Evolutionary conservation across 2,888 invertebrate species (phyloP), one percentile per base, ranked within the genome.

Genomic region (Synanthedon formicaeformis): DNA sequence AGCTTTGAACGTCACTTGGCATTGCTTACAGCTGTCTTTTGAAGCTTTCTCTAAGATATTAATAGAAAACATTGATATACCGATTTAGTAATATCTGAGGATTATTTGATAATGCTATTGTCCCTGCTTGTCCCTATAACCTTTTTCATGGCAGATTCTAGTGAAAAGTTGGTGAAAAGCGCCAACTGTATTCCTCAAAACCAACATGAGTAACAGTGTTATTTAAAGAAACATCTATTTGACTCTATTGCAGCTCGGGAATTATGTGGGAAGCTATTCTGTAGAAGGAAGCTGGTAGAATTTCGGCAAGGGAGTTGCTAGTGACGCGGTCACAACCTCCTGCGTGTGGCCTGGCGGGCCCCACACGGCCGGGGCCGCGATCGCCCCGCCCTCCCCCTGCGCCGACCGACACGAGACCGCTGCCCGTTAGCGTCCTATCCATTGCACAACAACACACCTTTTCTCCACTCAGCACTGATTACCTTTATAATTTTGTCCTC

Each of bases 271-370:
- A 58, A 62, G 59, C 57, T 61, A 57, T 65, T 64, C 56, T 52
- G 59, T 54, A 71, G 75, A 77, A 78, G 75, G 76, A 78, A 66
- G 68, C 67, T 69, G 78, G 69, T 75, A 69, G 73, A 78, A 77
- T 84, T 85, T 83, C 71, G 82, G 80, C 80, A 78, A 86, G 88
- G 88, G 88, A 84, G 87, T 87, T 78, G 75, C 87, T 84, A 70
- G 76, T 73, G 75, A 81, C 81, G 81, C 82, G 86, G 89, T 89
- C 89, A 89, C 89, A 89, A 89, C 89, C 88, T 85, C 87, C 84
- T 78, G 84, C 84, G 87, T 82, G 84, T 82, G 86, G 85, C 85
- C 83, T 84, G 84, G 69, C 81, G 84, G 84, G 89, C 89, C 89
- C 89, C 89, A 89, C 88, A 82, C 86, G 81, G 81, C 80, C 75